Evolutionary conservation across 2,888 invertebrate species (phyloP).

Genomic region (Pristionchus japonicus): DNA sequence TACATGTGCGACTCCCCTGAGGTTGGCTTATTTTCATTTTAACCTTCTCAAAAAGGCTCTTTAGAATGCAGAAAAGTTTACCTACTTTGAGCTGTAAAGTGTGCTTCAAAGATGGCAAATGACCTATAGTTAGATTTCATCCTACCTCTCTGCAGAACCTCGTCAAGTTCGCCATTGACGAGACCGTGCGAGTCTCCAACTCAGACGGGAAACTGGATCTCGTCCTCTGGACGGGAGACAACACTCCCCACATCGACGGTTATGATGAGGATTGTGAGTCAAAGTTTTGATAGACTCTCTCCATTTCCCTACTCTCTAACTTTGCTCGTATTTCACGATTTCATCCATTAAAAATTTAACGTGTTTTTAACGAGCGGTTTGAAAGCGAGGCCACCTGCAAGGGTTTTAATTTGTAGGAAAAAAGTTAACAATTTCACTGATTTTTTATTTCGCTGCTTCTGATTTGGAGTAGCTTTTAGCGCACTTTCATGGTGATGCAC

Average conservation of each 20-base stretch:
- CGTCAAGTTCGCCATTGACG: constrained; percentile 62
- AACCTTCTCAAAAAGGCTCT: too few species aligned
- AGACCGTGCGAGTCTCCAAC: constrained; percentile 60
- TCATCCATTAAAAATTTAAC: background rate
- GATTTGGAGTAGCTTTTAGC: too few species aligned
- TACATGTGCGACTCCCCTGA: constrained; percentile 72
- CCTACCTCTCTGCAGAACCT: constrained; percentile 55
- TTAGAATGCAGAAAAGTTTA: too few species aligned
- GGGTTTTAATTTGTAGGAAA: background rate
- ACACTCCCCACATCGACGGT: constrained; percentile 69
- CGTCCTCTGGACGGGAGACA: constrained; percentile 74
- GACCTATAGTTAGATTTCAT: background rate
- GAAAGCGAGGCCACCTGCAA: background rate
- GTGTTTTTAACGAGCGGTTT: background rate
- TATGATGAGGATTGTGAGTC: constrained; percentile 64
- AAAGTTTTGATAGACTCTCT: too few species aligned
- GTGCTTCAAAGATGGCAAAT: too few species aligned
- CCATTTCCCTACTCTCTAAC: too few species aligned
- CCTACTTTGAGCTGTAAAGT: too few species aligned
- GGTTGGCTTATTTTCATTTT: constrained; percentile 48
- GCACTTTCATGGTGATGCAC: too few species aligned
- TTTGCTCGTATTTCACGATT: too few species aligned
- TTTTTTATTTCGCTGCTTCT: too few species aligned
- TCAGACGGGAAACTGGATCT: constrained; percentile 57
- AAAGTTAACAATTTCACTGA: background rate